Percentiles rank a stretch among this genome's conserved stretches.
Evolutionary conservation across 2,797 vertebrate genomes (phyloP).

Genomic region (Rallus crepitans): DNA sequence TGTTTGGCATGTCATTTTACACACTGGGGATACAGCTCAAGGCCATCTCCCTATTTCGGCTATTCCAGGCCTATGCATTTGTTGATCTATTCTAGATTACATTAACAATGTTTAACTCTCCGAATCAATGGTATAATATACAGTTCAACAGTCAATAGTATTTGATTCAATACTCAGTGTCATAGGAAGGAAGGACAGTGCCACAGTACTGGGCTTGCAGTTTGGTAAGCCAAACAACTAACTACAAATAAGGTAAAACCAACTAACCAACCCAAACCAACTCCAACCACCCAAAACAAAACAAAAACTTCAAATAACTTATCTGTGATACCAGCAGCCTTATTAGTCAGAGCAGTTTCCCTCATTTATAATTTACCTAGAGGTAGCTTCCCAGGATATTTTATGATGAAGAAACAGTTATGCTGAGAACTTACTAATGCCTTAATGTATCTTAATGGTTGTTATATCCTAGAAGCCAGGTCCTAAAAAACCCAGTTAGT

Average conservation of each 20-base stretch:
- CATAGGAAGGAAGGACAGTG: background rate
- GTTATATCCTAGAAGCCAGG: background rate
- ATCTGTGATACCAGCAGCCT: background rate
- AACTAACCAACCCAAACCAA: background rate
- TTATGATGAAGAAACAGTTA: background rate
- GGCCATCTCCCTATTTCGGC: too few relatives aligned
- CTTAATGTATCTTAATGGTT: background rate
- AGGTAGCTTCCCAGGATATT: background rate
- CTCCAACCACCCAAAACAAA: background rate
- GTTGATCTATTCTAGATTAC: too few relatives aligned
- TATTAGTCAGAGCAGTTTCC: background rate
- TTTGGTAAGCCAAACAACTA: background rate
- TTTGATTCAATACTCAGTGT: background rate
- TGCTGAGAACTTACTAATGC: background rate
- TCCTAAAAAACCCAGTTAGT: background rate
- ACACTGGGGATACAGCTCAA: too few relatives aligned
- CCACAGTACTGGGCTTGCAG: background rate
- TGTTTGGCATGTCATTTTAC: too few relatives aligned
- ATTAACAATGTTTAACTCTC: too few relatives aligned
- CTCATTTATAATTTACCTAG: background rate
- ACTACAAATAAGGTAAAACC: background rate
- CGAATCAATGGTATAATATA: background rate
- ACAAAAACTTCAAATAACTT: too few relatives aligned
- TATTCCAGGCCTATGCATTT: too few relatives aligned
- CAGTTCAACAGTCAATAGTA: background rate